Conservation (phyloP, 2,113 vertebrate genomes). For the Hippocampus zosterae region DNA sequence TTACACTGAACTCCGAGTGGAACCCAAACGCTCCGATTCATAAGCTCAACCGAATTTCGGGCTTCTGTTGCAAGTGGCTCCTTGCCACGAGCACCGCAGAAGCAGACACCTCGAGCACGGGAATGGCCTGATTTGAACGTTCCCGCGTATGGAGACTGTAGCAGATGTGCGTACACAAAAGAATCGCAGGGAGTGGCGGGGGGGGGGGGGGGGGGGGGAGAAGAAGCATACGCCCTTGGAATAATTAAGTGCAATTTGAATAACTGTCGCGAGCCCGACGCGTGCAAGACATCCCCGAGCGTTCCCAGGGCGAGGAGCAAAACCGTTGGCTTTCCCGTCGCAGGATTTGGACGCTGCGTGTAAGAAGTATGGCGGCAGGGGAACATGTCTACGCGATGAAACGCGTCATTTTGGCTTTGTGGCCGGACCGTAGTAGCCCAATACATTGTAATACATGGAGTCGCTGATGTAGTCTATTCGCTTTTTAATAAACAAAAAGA, state of each 20-base stretch:
- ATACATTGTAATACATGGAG: not conserved
- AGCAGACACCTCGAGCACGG: slow-evolving; percentile 17
- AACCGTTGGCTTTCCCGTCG: slow-evolving; percentile 58
- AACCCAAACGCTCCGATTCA: not conserved
- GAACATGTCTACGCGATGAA: slow-evolving; percentile 41
- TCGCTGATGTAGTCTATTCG: too few species aligned
- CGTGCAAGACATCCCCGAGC: slow-evolving; percentile 68
- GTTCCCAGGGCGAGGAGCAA: slow-evolving; percentile 48
- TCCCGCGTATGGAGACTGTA: slow-evolving; percentile 47
- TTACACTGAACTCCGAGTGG: not conserved
- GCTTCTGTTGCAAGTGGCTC: not conserved
- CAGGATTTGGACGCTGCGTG: slow-evolving; percentile 32
- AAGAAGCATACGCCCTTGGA: slow-evolving; percentile 45
- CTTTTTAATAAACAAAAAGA: too few species aligned
- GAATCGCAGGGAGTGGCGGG: slow-evolving; percentile 7
- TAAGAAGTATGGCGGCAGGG: slow-evolving; percentile 22
- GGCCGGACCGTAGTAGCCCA: too few species aligned
- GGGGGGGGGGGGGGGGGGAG: too few species aligned
- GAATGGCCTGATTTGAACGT: slow-evolving; percentile 50
- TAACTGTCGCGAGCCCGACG: slow-evolving; percentile 77
- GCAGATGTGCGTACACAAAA: slow-evolving; percentile 69
- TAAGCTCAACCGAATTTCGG: not conserved
- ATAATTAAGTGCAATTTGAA: slow-evolving; percentile 73
- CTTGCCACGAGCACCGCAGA: not conserved
- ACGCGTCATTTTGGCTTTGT: not conserved